These are phyloP conservation scores for Anthopleura xanthogrammica DNA, from an alignment of 92 coral and sea anemone genomes.

Conservation along the genomic window DNA sequence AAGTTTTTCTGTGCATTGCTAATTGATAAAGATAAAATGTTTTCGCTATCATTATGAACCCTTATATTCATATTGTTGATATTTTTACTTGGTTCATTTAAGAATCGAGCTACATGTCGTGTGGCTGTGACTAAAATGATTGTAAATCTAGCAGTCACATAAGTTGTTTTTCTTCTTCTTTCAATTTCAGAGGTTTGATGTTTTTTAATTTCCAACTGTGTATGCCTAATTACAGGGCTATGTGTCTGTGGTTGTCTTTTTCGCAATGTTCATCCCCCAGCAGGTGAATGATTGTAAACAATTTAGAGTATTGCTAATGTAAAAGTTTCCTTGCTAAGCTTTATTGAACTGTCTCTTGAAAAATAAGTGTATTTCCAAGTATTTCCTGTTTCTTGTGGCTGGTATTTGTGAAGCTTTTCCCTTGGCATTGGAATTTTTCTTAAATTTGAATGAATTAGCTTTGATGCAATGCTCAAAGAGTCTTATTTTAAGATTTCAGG, in stretches of 20 bases:
- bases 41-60: background rate
- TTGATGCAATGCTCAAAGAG: background rate
- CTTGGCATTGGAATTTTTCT: conserved; percentile 6
- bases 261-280: background rate
- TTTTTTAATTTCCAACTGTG: conserved; percentile 1
- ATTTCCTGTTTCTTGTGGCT: conserved; percentile 17
- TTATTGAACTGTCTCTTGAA: conserved; percentile 21
- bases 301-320: background rate
- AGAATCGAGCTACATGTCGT: background rate
- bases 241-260: background rate
- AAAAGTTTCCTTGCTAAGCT: background rate
- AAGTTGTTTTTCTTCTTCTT: background rate
- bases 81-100: background rate
- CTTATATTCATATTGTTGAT: background rate
- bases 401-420: background rate
- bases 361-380: conserved; percentile 4
- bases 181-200: background rate
- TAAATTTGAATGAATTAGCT: background rate
- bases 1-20: background rate
- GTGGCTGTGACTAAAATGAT: background rate
- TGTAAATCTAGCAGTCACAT: background rate
- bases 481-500: conserved; percentile 3
- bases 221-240: conserved; percentile 7
- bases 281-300: conserved; percentile 17
- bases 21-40: background rate